Evolutionary conservation across 2,888 invertebrate species (phyloP).

Genomic region (Lottia scabra): DNA sequence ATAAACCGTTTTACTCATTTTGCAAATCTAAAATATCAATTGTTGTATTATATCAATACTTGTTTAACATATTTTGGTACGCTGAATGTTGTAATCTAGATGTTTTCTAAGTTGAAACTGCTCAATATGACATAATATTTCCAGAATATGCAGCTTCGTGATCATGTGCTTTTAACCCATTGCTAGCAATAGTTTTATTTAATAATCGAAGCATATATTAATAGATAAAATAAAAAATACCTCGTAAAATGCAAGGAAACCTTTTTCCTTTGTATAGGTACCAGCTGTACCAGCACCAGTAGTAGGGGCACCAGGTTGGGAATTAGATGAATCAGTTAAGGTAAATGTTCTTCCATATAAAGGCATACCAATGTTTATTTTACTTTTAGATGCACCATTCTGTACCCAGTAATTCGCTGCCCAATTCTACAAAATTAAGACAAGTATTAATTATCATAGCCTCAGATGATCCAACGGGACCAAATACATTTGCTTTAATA

Average conservation of each 20-base stretch:
- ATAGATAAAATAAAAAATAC: constrained; percentile 30
- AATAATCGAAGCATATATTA: too few relatives aligned
- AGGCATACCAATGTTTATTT: constrained; percentile 93
- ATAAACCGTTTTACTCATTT: constrained; percentile 37
- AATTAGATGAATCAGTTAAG: constrained; percentile 74
- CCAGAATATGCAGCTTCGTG: too few relatives aligned
- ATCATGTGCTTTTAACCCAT: too few relatives aligned
- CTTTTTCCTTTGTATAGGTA: constrained; percentile 53
- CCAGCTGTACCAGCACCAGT: constrained; percentile 52
- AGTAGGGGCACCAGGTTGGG: constrained; percentile 49
- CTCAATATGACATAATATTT: too few relatives aligned
- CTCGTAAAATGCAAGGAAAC: constrained; percentile 64
- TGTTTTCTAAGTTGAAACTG: too few relatives aligned
- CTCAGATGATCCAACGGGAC: not conserved
- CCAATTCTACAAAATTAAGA: constrained; percentile 49
- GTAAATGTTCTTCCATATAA: constrained; percentile 91
- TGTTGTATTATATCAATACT: not conserved
- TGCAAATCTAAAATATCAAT: constrained; percentile 41
- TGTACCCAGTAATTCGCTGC: constrained; percentile 53
- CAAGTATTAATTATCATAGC: not conserved
- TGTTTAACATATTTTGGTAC: too few relatives aligned
- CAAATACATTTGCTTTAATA: not conserved
- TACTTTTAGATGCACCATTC: constrained; percentile 89
- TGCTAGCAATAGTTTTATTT: too few relatives aligned
- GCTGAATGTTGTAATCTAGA: too few relatives aligned